Conservation (phyloP, 2,797 vertebrate species). For the Gymnopithys bicolor region DNA sequence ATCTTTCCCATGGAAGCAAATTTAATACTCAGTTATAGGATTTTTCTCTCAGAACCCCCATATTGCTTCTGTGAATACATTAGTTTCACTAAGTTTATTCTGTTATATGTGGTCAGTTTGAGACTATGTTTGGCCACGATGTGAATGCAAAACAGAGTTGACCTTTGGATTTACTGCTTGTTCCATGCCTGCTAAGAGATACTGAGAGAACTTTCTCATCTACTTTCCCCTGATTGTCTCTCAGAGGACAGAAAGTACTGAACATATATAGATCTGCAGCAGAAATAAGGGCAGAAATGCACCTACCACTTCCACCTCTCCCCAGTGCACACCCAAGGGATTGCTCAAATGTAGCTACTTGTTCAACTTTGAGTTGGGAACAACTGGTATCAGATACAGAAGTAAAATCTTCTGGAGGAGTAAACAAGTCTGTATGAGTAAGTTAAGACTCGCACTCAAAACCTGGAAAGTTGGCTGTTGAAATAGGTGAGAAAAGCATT, state of each 20-base stretch:
- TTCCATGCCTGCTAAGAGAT: background rate
- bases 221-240: conserved; percentile 24
- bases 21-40: background rate
- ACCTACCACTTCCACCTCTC: fast-evolving
- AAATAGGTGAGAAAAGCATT: background rate
- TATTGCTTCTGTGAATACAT: background rate
- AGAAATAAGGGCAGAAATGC: conserved; percentile 2
- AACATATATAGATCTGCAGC: background rate
- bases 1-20: background rate
- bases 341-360: background rate
- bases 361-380: background rate
- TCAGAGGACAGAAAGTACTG: conserved; percentile 1
- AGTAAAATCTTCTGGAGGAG: background rate
- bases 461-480: background rate
- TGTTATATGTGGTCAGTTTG: background rate
- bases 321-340: background rate
- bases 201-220: background rate
- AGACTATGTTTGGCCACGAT: background rate
- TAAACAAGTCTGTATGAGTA: background rate
- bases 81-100: background rate
- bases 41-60: background rate
- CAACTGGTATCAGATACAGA: background rate
- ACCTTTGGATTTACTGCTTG: background rate
- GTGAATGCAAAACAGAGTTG: background rate
- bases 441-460: background rate